Evolutionary conservation across 2,888 invertebrate genomes (phyloP).

Genomic region (Drosophila neotestacea): DNA sequence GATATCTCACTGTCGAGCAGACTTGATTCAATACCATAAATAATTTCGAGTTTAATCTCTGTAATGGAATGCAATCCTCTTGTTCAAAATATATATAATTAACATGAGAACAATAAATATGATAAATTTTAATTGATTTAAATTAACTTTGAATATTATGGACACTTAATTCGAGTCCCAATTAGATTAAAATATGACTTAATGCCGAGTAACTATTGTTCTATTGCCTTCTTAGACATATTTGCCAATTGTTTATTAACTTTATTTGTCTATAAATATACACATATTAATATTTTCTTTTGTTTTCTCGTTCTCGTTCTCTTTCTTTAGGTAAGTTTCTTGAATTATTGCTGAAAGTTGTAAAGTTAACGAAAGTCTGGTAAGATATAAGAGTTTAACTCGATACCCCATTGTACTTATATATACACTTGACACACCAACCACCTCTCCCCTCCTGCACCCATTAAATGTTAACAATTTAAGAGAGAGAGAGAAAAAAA

Average conservation of each 20-base stretch:
- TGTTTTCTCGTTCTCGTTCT: slow-evolving; percentile 5
- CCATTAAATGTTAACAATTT: slow-evolving; percentile 42
- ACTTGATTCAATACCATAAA: too few species aligned
- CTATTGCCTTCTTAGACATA: neutral
- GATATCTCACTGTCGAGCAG: neutral
- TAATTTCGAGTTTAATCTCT: neutral
- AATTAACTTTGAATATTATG: neutral
- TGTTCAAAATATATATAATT: neutral
- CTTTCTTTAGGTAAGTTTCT: slow-evolving; percentile 24
- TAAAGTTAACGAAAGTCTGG: slow-evolving; percentile 16
- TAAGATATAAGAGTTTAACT: slow-evolving; percentile 21
- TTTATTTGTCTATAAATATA: neutral
- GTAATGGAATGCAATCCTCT: neutral
- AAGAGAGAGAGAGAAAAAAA: neutral
- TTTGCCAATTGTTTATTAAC: neutral
- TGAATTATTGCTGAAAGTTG: neutral
- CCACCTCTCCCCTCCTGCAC: neutral
- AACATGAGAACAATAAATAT: neutral
- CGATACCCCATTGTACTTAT: slow-evolving; percentile 8
- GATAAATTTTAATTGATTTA: neutral
- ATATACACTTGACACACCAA: too few species aligned
- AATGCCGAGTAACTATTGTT: slow-evolving; percentile 14
- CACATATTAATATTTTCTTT: slow-evolving; percentile 9
- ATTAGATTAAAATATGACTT: slow-evolving; percentile 4
- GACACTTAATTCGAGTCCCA: neutral